These are phyloP conservation scores for Melinaea marsaeus DNA, from an alignment of 2,888 invertebrate species.

Conservation along the genomic window DNA sequence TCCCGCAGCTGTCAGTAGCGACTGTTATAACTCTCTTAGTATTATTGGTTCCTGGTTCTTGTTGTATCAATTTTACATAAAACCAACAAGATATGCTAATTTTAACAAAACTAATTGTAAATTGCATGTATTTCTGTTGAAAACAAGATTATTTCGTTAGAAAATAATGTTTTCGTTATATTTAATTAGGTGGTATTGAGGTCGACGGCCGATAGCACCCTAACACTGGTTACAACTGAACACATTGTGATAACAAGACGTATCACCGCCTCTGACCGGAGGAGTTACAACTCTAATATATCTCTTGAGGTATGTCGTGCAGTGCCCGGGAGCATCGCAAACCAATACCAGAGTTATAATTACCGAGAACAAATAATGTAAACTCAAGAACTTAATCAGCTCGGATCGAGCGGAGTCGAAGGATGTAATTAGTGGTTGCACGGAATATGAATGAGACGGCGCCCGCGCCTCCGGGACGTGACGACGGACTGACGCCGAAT, in stretches of 20 bases:
- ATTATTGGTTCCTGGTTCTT: conserved; percentile 1
- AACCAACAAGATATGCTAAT: not conserved
- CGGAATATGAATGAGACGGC: conserved; percentile 66
- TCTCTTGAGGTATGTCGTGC: too few species aligned
- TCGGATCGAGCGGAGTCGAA: conserved; percentile 44
- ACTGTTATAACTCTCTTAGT: conserved; percentile 26
- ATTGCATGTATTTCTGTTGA: too few species aligned
- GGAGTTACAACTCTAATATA: too few species aligned
- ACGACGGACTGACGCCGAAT: conserved; percentile 39
- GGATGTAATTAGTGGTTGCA: conserved; percentile 68
- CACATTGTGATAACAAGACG: too few species aligned
- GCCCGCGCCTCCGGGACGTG: conserved; percentile 49
- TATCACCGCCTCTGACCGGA: too few species aligned
- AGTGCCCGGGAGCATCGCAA: conserved; percentile 20
- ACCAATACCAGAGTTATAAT: conserved; percentile 34
- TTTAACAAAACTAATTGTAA: too few species aligned
- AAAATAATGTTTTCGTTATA: too few species aligned
- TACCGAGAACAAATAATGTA: conserved; percentile 53
- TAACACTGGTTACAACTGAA: too few species aligned
- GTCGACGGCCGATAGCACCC: too few species aligned
- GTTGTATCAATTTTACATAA: not conserved
- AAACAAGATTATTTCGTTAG: too few species aligned
- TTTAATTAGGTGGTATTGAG: too few species aligned
- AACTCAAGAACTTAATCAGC: conserved; percentile 67
- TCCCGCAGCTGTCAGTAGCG: conserved; percentile 49